Conservation (phyloP, 2,113 vertebrate species). For the Drymodes brunneopygia region DNA sequence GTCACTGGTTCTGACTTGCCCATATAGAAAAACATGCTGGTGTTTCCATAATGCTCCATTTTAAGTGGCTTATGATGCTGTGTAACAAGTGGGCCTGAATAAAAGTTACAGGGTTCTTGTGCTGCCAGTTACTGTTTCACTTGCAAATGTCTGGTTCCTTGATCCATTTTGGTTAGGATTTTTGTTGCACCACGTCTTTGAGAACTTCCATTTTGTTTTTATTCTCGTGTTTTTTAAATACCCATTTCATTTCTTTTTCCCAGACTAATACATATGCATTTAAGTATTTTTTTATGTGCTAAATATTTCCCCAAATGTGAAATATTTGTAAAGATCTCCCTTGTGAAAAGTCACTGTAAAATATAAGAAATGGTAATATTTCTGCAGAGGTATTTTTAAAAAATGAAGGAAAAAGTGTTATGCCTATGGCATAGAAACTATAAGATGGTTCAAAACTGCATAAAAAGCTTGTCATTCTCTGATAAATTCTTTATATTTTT, state of each 20-base stretch:
- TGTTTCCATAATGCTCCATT: not conserved
- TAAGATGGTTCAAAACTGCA: not conserved
- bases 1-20: not conserved
- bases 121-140: not conserved
- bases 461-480: slow-evolving; percentile 5
- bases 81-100: not conserved
- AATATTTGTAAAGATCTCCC: not conserved
- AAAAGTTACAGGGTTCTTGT: not conserved
- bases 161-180: not conserved
- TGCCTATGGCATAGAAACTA: not conserved
- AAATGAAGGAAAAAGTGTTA: not conserved
- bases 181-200: not conserved
- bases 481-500: slow-evolving; percentile 3
- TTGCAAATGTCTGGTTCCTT: not conserved
- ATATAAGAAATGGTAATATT: not conserved
- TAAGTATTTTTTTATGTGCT: not conserved
- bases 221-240: not conserved
- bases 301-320: not conserved
- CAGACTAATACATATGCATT: not conserved
- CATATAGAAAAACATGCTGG: not conserved
- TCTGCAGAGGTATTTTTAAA: not conserved
- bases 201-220: not conserved
- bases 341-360: not conserved
- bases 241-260: rapidly evolving
- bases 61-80: not conserved